Conservation (phyloP, 35 echinoderm and acorn worm genomes). For the Nesometra sesokonis region DNA sequence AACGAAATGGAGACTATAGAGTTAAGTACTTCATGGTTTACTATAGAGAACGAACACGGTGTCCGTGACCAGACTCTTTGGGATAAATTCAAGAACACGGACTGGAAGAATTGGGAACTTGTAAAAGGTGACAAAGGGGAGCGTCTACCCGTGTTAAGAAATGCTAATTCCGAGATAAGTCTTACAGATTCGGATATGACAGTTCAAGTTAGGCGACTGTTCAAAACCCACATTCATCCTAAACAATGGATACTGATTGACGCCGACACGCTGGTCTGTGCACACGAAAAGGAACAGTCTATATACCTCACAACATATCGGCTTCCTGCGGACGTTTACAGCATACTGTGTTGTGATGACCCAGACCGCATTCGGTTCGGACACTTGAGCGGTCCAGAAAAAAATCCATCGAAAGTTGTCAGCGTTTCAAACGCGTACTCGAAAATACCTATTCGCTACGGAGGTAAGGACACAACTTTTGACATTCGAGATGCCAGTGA, state of each 20-base stretch:
- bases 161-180: not conserved
- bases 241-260: not conserved
- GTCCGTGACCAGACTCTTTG: too few species aligned
- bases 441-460: not conserved
- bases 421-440: not conserved
- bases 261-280: not conserved
- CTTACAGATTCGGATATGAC: not conserved
- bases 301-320: not conserved
- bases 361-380: not conserved
- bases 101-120: too few species aligned
- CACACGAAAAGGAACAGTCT: not conserved
- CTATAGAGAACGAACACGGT: too few species aligned
- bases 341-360: not conserved
- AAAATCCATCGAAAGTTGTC: not conserved
- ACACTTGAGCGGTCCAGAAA: not conserved
- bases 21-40: too few species aligned
- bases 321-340: not conserved
- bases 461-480: not conserved
- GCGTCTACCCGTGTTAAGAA: not conserved
- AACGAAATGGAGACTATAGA: too few species aligned
- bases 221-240: not conserved
- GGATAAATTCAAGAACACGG: too few species aligned
- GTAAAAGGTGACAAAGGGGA: not conserved
- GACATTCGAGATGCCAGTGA: not conserved
- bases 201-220: not conserved